Evolutionary conservation across 2,113 vertebrate genomes (phyloP), one percentile per base, ranked within the genome.

Genomic region (Strigops habroptila): DNA sequence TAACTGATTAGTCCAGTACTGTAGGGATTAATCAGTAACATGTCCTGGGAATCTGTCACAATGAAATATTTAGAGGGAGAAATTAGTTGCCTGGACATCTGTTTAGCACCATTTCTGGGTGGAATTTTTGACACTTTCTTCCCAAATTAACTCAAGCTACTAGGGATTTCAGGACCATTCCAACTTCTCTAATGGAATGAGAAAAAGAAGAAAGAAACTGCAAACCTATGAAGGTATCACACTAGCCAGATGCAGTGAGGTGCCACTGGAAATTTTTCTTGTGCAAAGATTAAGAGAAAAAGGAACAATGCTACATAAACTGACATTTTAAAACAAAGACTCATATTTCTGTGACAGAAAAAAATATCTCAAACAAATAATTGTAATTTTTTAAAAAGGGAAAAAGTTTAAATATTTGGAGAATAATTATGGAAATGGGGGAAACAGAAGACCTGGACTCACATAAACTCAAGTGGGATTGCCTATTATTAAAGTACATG

Each of bases 141-240:
- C 86, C 24, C 49, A 93, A 91, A 89, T 85, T 91, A 96, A 60
- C 39, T 92, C 65, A 35, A 83, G 55, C 37, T 93, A 75, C 83
- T 53, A 74, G 35, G 37, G 80, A 67, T 64, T 95, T 90, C 73
- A 86, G 57, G 44, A 49, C 75, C 52, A 48, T 92, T 91, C 55
- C 52, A 82, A 15, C 51, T 85, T 87, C 70, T 82, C 43, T 84
- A 64, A 91, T 73, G 78, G 57, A 86, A 84, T 82, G 55, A 82
- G 41, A 60, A 75, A 68, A 81, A 88, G 27, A 46, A 82, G 48
- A 82, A 83, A 82, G 76, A 77, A 84, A 68, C 30, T 82, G 43
- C 43, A 92, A 62, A 82, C 31, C 35, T 77, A 30, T 2, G 14
- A 62, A 90, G 63, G n/a, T 67, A 88, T 67, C 46, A 77, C 74